These are phyloP conservation scores for Echeneis naucrates DNA, from an alignment of 2,797 vertebrate species.

Conservation along the genomic window DNA sequence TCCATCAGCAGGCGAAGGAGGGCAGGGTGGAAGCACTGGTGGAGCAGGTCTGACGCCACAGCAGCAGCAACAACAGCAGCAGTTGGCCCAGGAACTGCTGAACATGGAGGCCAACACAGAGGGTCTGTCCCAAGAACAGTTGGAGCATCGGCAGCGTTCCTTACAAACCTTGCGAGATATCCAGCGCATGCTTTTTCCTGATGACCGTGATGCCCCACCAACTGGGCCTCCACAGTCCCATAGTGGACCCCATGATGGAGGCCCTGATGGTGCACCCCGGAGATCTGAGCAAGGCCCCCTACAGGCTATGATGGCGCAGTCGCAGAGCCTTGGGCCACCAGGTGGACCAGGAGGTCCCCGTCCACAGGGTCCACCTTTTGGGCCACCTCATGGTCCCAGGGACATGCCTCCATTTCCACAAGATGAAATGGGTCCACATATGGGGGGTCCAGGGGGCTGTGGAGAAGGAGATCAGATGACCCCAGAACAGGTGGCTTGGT, in stretches of 20 bases:
- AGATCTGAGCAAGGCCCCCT: conserved; percentile 92
- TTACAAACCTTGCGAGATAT: conserved; percentile 93
- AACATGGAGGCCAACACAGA: conserved; percentile 96
- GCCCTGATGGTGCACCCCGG: conserved; percentile 83
- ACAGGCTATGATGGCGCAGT: conserved; percentile 99
- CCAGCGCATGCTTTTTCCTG: conserved; percentile 98
- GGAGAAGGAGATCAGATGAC: conserved; percentile 98
- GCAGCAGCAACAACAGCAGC: conserved; percentile 89
- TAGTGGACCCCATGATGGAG: conserved; percentile 81
- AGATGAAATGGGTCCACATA: conserved; percentile 95
- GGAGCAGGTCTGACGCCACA: conserved; percentile 83
- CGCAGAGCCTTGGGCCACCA: conserved; percentile 95
- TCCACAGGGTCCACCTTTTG: conserved; percentile 93
- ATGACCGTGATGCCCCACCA: conserved; percentile 88
- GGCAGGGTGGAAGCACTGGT: conserved; percentile 68
- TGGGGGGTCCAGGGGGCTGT: conserved; percentile 87
- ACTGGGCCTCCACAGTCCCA: conserved; percentile 77
- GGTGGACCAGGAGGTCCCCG: conserved; percentile 90
- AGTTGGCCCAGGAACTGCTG: conserved; percentile 91
- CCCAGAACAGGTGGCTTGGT: conserved; percentile 98
- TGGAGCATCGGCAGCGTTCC: conserved; percentile 86
- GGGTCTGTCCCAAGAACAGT: conserved; percentile 95
- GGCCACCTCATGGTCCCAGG: conserved; percentile 91
- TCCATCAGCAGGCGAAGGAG: conserved; percentile 74
- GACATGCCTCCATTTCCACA: conserved; percentile 95